These are phyloP conservation scores for Drosophila sproati DNA, from an alignment of 1,140 invertebrate genomes.

Conservation along the genomic window DNA sequence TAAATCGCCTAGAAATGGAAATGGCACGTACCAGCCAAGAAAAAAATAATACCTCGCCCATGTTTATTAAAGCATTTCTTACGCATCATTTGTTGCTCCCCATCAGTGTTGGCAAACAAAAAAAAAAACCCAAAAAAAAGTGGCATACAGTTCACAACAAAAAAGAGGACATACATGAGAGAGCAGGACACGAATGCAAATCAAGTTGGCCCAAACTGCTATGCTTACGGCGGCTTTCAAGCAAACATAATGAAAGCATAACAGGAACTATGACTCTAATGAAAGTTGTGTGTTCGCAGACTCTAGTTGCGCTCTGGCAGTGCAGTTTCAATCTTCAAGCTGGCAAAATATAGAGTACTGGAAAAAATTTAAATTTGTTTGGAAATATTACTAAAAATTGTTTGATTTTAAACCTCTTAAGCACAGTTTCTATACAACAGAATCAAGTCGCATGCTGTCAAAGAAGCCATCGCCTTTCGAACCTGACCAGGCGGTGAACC, in stretches of 20 bases:
- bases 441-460: no score
- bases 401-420: no score
- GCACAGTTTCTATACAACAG: no score
- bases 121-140: slow-evolving; percentile 11
- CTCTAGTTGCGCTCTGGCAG: slow-evolving; percentile 2
- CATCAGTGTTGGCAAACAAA: slow-evolving; percentile 5
- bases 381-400: no score
- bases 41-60: slow-evolving; percentile 18
- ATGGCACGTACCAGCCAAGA: slow-evolving; percentile 14
- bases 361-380: no score
- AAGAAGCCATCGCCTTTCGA: no score
- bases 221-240: slow-evolving; percentile 1
- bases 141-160: neutral
- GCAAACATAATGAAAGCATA: slow-evolving; percentile 64
- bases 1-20: slow-evolving; percentile 46
- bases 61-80: slow-evolving; percentile 80
- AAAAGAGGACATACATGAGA: neutral
- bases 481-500: no score
- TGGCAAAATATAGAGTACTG: neutral
- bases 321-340: neutral
- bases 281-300: slow-evolving; percentile 36
- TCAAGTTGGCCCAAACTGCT: slow-evolving; percentile 20
- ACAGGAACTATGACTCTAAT: slow-evolving; percentile 60
- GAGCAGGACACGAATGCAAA: slow-evolving; percentile 30
- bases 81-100: slow-evolving; percentile 75